phyloP scores from a whole-genome alignment of 2,888 invertebrate species.

The Caenorhabditis sinica region DNA sequence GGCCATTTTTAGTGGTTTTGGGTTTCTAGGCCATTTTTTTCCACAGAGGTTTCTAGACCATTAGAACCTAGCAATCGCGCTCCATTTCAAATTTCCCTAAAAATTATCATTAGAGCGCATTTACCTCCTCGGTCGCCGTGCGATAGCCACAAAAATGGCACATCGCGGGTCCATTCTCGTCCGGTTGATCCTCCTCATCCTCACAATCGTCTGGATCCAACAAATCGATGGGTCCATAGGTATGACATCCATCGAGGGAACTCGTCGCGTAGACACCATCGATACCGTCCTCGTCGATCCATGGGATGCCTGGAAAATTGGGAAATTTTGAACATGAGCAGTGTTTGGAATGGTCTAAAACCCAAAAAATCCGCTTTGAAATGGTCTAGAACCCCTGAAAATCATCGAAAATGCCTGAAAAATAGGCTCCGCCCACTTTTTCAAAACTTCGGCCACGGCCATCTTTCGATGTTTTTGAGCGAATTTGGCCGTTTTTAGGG shows the following conservation, averaged over 20 bases:
- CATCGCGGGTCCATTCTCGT: constrained; percentile 65
- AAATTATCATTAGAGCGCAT: neutral
- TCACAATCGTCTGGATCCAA: constrained; percentile 70
- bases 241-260: constrained; percentile 55
- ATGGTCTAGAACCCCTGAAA: too few species aligned
- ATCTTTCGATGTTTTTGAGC: too few species aligned
- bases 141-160: constrained; percentile 71
- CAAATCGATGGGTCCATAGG: constrained; percentile 67
- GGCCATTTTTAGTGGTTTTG: too few species aligned
- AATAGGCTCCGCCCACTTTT: too few species aligned
- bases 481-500: too few species aligned
- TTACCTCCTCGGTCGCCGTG: constrained; percentile 63
- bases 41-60: too few species aligned
- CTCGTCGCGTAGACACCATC: constrained; percentile 74
- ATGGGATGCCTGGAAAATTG: constrained; percentile 65
- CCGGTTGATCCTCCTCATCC: constrained; percentile 70
- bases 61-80: too few species aligned
- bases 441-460: too few species aligned
- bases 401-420: too few species aligned
- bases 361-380: too few species aligned
- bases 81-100: neutral
- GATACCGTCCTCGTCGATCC: constrained; percentile 73
- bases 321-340: neutral
- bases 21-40: too few species aligned
- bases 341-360: too few species aligned